A percentile compares a stretch with the other conserved stretches of the same genome.
These are phyloP conservation scores for Coecobrya sp. DNA, from an alignment of 2,888 invertebrate genomes.

Conservation along the genomic window DNA sequence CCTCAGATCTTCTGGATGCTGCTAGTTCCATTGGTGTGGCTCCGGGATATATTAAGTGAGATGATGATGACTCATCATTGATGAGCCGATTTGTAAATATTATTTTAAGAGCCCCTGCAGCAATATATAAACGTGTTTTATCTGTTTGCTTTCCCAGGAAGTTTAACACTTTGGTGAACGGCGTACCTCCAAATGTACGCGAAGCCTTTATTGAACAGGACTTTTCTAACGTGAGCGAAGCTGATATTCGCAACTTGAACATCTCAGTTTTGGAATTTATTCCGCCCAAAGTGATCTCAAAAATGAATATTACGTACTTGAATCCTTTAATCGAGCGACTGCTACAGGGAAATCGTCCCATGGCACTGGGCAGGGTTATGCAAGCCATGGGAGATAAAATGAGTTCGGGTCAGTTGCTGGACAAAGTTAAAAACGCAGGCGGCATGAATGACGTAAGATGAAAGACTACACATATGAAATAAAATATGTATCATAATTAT, in stretches of 20 bases:
- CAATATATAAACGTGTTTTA: too few species aligned
- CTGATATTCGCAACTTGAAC: conserved; percentile 83
- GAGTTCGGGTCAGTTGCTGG: conserved; percentile 81
- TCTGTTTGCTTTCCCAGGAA: conserved; percentile 50
- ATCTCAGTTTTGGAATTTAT: conserved; percentile 85
- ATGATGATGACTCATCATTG: neutral
- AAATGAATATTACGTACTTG: conserved; percentile 83
- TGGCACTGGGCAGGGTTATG: conserved; percentile 84
- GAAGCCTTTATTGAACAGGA: conserved; percentile 84
- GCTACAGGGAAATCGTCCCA: conserved; percentile 83
- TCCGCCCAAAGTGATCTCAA: conserved; percentile 84
- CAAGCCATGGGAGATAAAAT: conserved; percentile 83
- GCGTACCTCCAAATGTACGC: conserved; percentile 83
- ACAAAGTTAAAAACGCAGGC: conserved; percentile 81
- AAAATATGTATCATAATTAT: neutral
- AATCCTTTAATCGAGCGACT: conserved; percentile 83
- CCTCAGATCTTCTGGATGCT: conserved; percentile 79
- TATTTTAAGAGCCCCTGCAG: too few species aligned
- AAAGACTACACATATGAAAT: neutral
- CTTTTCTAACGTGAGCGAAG: conserved; percentile 84
- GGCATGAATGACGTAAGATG: conserved; percentile 78
- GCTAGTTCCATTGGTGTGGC: conserved; percentile 83
- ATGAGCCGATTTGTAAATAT: neutral
- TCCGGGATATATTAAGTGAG: conserved; percentile 77
- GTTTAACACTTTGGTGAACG: conserved; percentile 73